Evolutionary conservation across 2,113 vertebrate genomes (phyloP), one percentile per base, ranked within the genome.

Genomic region (Chinchilla lanigera): DNA sequence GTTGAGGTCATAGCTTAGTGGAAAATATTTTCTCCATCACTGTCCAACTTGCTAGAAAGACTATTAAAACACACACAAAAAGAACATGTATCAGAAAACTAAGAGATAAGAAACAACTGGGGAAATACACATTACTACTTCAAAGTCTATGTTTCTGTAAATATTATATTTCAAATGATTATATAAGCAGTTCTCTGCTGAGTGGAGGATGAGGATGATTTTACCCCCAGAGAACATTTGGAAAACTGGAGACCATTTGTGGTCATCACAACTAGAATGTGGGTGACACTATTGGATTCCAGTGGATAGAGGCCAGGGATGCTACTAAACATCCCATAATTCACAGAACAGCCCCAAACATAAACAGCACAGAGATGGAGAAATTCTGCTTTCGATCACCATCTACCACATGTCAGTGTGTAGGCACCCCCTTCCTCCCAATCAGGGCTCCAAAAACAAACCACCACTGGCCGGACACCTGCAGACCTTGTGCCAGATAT

Each of bases 371-470:
- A 35, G 7, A 3, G 10, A 28, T 50, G 78, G 56, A 67, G 50
- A 87, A 92, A 86, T 60, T 28, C 75, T 84, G 81, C 20, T 87
- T 86, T n/a, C 9, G 52, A 58, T 90, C 69, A 86, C 16, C 6
- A 0, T 9, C 7, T 5, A 61, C 41, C 47, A 33, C 41, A 73
- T 44, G 30, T 41, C 94, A 81, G 30, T 50, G 50, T 1, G n/a
- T 54, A 75, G 6, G 83, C 54, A 60, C 14, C 84, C 61, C 65
- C 61, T 44, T 61, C 41, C 69, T 63, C 77, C 89, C 65, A 47
- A 35, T 78, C 69, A 4, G 0, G 7, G 83, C 67, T 93, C 71
- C 69, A 33, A 60, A 89, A 96, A 87, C 90, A 96, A 93, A 95
- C 80, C 41, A 28, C 58, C 90, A 86, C n/a, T 61, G 6, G 3